Evolutionary conservation across 2,888 invertebrate species (phyloP).

Genomic region (Pyralis farinalis): DNA sequence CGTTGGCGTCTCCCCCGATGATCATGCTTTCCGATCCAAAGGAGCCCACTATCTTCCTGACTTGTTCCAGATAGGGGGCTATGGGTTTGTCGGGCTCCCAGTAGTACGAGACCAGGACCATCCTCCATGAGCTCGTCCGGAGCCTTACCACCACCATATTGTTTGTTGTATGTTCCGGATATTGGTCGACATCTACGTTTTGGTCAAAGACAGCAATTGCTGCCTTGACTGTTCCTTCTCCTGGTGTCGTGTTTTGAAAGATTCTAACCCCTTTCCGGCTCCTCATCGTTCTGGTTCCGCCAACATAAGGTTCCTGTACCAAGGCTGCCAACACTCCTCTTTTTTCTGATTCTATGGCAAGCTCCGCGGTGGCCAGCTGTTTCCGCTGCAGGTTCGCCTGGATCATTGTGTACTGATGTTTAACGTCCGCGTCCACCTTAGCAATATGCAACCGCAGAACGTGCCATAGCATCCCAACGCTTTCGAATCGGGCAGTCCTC

Average conservation of each 20-base stretch:
- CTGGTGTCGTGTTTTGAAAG: background rate
- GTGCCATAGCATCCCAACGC: constrained; percentile 9
- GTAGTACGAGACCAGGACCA: constrained; percentile 5
- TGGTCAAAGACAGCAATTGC: constrained; percentile 8
- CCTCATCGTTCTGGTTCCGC: background rate
- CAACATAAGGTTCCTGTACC: constrained; percentile 11
- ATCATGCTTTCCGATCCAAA: constrained; percentile 6
- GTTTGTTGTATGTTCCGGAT: background rate
- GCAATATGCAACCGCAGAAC: constrained; percentile 6
- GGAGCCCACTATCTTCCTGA: background rate
- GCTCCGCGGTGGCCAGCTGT: constrained; percentile 6
- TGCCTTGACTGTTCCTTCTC: constrained; percentile 5
- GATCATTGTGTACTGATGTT: background rate
- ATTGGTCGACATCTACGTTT: constrained; percentile 2
- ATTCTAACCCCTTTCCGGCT: background rate
- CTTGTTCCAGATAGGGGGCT: constrained; percentile 3
- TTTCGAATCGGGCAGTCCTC: constrained; percentile 1
- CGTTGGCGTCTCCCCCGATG: constrained; percentile 13
- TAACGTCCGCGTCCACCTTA: background rate
- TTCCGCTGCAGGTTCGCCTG: constrained; percentile 11
- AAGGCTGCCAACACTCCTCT: background rate
- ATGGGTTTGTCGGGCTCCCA: constrained; percentile 2
- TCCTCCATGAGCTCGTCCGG: background rate
- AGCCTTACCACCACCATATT: background rate
- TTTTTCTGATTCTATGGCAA: background rate